Percentiles rank a stretch among this genome's conserved stretches.
phyloP scores from a whole-genome alignment of 2,888 invertebrate species.

The Drosophila affinis region DNA sequence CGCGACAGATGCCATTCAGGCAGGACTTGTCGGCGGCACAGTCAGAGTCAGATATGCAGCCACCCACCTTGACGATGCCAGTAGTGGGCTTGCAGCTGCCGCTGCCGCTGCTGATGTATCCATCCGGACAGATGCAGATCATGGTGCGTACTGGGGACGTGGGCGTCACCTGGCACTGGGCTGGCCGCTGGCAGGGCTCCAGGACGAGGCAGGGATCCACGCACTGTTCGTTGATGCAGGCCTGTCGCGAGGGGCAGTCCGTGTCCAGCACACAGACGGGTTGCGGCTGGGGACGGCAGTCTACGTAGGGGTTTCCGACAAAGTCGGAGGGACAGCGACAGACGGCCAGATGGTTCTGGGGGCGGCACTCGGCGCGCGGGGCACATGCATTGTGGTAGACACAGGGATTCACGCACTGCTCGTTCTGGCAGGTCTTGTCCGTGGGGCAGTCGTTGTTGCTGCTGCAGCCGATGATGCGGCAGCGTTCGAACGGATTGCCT shows the following conservation, averaged over 20 bases:
- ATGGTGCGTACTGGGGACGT: conserved; percentile 94
- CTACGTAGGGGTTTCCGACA: conserved; percentile 91
- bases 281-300: conserved; percentile 89
- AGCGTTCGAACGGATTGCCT: conserved; percentile 90
- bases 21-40: conserved; percentile 92
- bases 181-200: conserved; percentile 91
- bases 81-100: conserved; percentile 91
- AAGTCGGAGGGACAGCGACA: conserved; percentile 92
- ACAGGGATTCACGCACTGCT: conserved; percentile 94
- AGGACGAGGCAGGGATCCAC: conserved; percentile 91
- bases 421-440: conserved; percentile 93
- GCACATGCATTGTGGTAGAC: conserved; percentile 91
- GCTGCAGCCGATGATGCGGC: conserved; percentile 91
- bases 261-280: conserved; percentile 92
- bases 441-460: conserved; percentile 94
- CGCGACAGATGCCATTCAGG: conserved; percentile 90
- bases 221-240: conserved; percentile 92
- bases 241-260: conserved; percentile 91
- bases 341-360: conserved; percentile 92
- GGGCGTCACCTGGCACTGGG: conserved; percentile 91
- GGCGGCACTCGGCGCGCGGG: conserved; percentile 90
- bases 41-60: conserved; percentile 90
- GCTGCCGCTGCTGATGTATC: conserved; percentile 92
- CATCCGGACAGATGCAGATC: conserved; percentile 95
- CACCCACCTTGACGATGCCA: conserved; percentile 86